phyloP scores from a whole-genome alignment of 2,888 invertebrate genomes.

The Lordiphosa andalusiaca region DNA sequence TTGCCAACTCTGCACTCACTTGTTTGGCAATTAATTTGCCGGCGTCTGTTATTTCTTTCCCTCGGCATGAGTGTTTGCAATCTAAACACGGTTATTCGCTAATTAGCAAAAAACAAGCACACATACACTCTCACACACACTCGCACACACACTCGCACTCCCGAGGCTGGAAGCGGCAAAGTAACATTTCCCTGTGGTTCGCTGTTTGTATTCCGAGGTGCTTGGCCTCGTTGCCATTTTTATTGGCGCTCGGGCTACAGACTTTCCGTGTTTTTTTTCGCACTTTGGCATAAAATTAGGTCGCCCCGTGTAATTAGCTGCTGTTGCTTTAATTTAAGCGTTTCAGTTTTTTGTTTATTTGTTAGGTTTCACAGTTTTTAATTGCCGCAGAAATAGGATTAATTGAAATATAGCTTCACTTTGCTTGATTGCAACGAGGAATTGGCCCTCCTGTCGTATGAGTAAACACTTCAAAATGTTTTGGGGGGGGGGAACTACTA shows the following conservation, averaged over 20 bases:
- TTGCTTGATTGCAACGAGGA: neutral
- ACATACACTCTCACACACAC: slow-evolving; percentile 35
- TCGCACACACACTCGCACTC: slow-evolving; percentile 6
- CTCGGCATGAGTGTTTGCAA: slow-evolving; percentile 74
- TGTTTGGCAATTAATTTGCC: slow-evolving; percentile 73
- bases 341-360: slow-evolving; percentile 25
- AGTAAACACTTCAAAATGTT: slow-evolving; percentile 18
- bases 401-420: slow-evolving; percentile 6
- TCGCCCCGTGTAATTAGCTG: slow-evolving; percentile 65
- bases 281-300: slow-evolving; percentile 61
- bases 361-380: slow-evolving; percentile 30
- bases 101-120: slow-evolving; percentile 73
- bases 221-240: slow-evolving; percentile 71
- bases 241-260: slow-evolving; percentile 53
- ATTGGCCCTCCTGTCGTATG: slow-evolving; percentile 27
- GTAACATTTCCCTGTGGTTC: slow-evolving; percentile 61
- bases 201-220: slow-evolving; percentile 60
- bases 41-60: slow-evolving; percentile 67
- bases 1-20: slow-evolving; percentile 70
- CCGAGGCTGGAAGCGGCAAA: slow-evolving; percentile 2
- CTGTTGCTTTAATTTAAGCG: slow-evolving; percentile 57
- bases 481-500: slow-evolving; percentile 13
- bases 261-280: slow-evolving; percentile 39
- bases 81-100: slow-evolving; percentile 77
- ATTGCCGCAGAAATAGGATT: slow-evolving; percentile 14